These are phyloP conservation scores for Drosophila lini DNA, from an alignment of 1,140 invertebrate species.

Conservation along the genomic window DNA sequence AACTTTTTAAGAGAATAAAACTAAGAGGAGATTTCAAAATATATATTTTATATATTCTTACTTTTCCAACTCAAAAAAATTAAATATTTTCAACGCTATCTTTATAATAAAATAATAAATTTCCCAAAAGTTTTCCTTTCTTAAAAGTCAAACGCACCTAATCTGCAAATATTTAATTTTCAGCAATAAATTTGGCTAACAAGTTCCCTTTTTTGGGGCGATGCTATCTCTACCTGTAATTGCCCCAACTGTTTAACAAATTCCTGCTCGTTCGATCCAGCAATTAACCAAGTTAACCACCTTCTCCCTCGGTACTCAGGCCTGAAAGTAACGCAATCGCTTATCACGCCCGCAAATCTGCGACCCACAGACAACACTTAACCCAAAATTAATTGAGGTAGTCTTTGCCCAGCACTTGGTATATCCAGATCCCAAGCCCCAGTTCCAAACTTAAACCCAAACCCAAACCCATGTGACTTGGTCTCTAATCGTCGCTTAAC, in stretches of 20 bases:
- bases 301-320: conserved; percentile 10
- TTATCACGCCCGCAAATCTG: conserved; percentile 65
- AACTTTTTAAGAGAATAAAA: not conserved
- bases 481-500: conserved; percentile 73
- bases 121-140: not conserved
- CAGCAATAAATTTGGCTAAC: not conserved
- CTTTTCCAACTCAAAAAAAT: not conserved
- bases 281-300: conserved; percentile 28
- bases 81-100: not conserved
- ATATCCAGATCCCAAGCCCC: conserved; percentile 16
- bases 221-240: conserved; percentile 28
- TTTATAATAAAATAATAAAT: not conserved
- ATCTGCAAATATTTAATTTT: not conserved
- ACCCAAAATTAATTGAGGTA: conserved; percentile 70
- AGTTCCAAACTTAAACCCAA: conserved; percentile 1
- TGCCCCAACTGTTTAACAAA: conserved; percentile 32
- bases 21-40: not conserved
- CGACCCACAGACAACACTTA: conserved; percentile 51
- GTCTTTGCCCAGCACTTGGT: conserved; percentile 23
- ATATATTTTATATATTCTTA: not conserved
- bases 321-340: conserved; percentile 60
- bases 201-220: conserved; percentile 21
- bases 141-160: not conserved
- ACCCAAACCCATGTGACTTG: conserved; percentile 25
- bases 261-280: conserved; percentile 43